Conservation (phyloP, 2,113 vertebrate species). For the Myotis brandtii region DNA sequence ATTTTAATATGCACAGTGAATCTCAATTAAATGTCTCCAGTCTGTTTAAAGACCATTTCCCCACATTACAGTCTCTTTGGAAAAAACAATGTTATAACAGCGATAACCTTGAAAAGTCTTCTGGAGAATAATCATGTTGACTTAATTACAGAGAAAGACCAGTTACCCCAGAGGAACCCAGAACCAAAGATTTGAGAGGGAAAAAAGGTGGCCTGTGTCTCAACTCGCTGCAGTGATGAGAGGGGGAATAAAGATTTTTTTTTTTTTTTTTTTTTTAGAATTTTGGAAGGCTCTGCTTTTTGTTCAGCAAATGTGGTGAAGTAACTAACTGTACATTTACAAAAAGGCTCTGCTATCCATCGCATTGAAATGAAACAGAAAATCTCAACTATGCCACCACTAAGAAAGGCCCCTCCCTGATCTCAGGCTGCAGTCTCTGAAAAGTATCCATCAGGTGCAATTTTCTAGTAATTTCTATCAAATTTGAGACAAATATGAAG, state of each 20-base stretch:
- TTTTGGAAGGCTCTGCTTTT: background rate
- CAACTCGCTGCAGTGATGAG: background rate
- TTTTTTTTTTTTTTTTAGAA: background rate
- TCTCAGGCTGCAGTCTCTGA: background rate
- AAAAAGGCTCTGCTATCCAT: background rate
- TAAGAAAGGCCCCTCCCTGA: background rate
- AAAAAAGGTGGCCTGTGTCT: background rate
- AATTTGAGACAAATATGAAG: background rate
- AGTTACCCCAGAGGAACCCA: background rate
- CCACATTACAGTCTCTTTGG: background rate
- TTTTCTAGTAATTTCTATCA: background rate
- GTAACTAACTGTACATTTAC: background rate
- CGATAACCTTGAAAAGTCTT: constrained; percentile 30
- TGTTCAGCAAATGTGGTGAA: background rate
- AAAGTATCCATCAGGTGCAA: background rate
- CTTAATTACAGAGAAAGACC: constrained; percentile 58
- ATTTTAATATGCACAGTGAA: constrained; percentile 56
- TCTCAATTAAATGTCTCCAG: constrained; percentile 63
- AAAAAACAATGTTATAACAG: constrained; percentile 10
- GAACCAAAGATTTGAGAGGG: background rate
- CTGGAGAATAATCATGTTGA: background rate
- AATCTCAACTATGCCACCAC: background rate
- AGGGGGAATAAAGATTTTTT: background rate
- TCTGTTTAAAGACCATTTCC: constrained; percentile 39
- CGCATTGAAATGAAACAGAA: background rate